Evolutionary conservation across 35 echinoderm and acorn worm genomes (phyloP).

Genomic region (Ophioderma brevispina): DNA sequence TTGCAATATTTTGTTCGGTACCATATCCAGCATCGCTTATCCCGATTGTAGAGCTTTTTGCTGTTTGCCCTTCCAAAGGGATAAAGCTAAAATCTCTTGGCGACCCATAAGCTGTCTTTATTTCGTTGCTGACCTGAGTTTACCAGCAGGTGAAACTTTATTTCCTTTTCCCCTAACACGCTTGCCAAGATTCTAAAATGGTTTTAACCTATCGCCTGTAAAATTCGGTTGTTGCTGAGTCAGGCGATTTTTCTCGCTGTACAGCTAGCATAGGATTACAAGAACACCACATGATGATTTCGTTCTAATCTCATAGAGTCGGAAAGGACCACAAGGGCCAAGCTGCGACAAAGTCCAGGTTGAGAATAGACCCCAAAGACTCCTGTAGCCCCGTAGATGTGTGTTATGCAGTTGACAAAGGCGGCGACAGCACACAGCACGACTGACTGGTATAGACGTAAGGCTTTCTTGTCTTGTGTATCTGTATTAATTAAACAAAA

Average conservation of each 20-base stretch:
- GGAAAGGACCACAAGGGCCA: constrained; percentile 95
- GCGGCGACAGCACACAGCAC: constrained; percentile 51
- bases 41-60: no score
- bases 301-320: constrained; percentile 75
- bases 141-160: no score
- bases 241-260: constrained; percentile 37
- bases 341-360: constrained; percentile 63
- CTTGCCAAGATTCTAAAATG: no score
- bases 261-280: constrained; percentile 58
- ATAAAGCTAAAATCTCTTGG: no score
- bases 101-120: no score
- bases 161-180: no score
- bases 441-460: constrained; percentile 58
- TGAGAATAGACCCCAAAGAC: constrained; percentile 85
- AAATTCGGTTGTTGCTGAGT: neutral
- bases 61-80: no score
- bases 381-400: constrained; percentile 83
- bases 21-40: no score
- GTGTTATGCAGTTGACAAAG: constrained; percentile 64
- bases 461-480: constrained; percentile 51
- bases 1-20: no score
- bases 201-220: no score
- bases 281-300: constrained; percentile 67
- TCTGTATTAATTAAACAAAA: constrained; percentile 24
- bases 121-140: no score